Conservation (phyloP, 2,888 invertebrate species). For the Litoditis marina region DNA sequence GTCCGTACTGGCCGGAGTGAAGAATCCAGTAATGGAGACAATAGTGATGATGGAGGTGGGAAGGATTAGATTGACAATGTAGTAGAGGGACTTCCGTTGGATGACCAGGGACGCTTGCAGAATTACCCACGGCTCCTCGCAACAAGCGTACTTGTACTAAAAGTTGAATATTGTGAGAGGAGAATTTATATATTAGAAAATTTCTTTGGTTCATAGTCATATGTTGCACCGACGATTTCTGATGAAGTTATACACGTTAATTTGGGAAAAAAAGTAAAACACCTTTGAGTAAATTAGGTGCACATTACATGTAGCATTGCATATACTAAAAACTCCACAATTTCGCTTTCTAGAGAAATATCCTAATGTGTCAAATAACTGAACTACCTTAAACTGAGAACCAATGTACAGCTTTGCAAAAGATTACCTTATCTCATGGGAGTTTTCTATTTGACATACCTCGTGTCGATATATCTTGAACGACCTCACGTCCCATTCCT, state of each 20-base stretch:
- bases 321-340: no score
- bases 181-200: neutral
- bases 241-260: no score
- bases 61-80: constrained; percentile 63
- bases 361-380: no score
- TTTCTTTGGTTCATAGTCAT: no score
- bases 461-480: constrained; percentile 58
- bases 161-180: constrained; percentile 16
- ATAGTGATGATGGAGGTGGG: constrained; percentile 64
- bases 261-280: no score
- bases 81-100: constrained; percentile 58
- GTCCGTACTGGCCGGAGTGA: constrained; percentile 64
- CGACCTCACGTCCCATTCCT: constrained; percentile 59
- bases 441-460: constrained; percentile 23
- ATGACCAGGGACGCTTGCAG: constrained; percentile 51
- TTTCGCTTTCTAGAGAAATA: no score
- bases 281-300: no score
- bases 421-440: no score
- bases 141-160: constrained; percentile 60
- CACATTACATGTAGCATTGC: no score
- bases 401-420: no score
- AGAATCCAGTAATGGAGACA: constrained; percentile 64
- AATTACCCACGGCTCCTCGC: constrained; percentile 46
- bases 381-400: no score
- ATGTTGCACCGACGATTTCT: no score